phyloP scores from a whole-genome alignment of 1,140 invertebrate genomes.

The Dendrolimus punctatus region DNA sequence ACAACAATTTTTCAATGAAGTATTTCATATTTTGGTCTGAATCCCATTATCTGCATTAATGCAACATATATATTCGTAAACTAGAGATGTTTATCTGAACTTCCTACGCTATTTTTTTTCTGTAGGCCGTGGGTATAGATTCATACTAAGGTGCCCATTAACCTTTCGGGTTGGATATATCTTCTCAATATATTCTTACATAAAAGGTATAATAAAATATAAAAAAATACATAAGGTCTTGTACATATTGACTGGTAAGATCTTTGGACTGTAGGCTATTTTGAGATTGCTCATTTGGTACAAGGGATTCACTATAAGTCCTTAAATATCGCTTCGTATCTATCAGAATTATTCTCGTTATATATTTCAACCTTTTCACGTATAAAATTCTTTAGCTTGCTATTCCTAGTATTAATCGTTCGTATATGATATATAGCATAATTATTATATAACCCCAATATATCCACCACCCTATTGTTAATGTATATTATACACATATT shows the following conservation, averaged over 20 bases:
- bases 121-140: no score
- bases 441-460: constrained; percentile 35
- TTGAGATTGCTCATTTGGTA: constrained; percentile 64
- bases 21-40: no score
- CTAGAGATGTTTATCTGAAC: no score
- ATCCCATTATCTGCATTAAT: no score
- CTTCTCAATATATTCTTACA: no score
- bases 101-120: no score
- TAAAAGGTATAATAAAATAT: no score
- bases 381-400: constrained; percentile 57
- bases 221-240: constrained; percentile 25
- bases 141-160: no score
- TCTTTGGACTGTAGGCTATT: constrained; percentile 56
- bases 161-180: no score
- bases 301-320: constrained; percentile 65
- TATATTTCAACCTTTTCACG: constrained; percentile 55
- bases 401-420: constrained; percentile 51
- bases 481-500: constrained; percentile 29
- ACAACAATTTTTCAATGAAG: no score
- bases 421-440: constrained; percentile 18
- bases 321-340: constrained; percentile 57
- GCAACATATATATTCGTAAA: no score
- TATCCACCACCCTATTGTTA: constrained; percentile 35
- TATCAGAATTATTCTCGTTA: constrained; percentile 34
- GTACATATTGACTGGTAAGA: constrained; percentile 59